A percentile compares a stretch with the other conserved stretches of the same genome.
phyloP scores from a whole-genome alignment of 1,140 invertebrate species.

The Drosophila suzukii region DNA sequence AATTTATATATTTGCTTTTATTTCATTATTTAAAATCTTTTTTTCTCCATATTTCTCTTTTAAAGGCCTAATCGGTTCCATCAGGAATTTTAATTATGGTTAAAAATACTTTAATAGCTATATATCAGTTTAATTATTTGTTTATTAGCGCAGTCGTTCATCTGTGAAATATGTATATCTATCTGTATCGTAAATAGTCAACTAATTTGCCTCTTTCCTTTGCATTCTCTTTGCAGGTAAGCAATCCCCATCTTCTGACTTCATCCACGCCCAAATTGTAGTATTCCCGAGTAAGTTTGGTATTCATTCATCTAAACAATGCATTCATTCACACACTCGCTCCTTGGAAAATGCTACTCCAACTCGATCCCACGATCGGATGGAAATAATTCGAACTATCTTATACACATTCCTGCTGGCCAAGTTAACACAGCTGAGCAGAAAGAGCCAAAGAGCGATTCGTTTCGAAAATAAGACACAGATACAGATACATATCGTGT shows the following conservation, averaged over 20 bases:
- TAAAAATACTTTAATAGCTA: slow-evolving; percentile 19
- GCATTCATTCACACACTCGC: neutral
- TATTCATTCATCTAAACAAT: slow-evolving; percentile 1
- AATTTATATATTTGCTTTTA: neutral
- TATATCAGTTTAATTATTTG: slow-evolving; percentile 22
- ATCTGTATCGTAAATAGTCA: slow-evolving; percentile 12
- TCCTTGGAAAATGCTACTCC: neutral
- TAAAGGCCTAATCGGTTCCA: neutral
- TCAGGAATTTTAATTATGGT: neutral
- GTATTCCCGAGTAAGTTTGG: slow-evolving; percentile 21
- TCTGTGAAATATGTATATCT: neutral
- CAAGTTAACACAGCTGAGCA: slow-evolving; percentile 46
- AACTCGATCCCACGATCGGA: slow-evolving; percentile 5
- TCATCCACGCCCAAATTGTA: neutral
- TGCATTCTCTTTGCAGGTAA: slow-evolving; percentile 59
- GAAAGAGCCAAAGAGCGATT: slow-evolving; percentile 48
- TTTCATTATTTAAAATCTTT: no score
- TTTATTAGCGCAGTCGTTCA: slow-evolving; percentile 12
- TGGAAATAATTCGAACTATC: slow-evolving; percentile 10
- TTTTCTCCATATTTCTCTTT: neutral
- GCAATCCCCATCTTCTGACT: slow-evolving; percentile 8
- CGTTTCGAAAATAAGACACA: slow-evolving; percentile 57
- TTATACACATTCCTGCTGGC: slow-evolving; percentile 32
- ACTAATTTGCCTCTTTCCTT: slow-evolving; percentile 20
- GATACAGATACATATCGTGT: slow-evolving; percentile 16